These are phyloP conservation scores for Macrophya alboannulata DNA, from an alignment of 2,888 invertebrate species.

Conservation along the genomic window DNA sequence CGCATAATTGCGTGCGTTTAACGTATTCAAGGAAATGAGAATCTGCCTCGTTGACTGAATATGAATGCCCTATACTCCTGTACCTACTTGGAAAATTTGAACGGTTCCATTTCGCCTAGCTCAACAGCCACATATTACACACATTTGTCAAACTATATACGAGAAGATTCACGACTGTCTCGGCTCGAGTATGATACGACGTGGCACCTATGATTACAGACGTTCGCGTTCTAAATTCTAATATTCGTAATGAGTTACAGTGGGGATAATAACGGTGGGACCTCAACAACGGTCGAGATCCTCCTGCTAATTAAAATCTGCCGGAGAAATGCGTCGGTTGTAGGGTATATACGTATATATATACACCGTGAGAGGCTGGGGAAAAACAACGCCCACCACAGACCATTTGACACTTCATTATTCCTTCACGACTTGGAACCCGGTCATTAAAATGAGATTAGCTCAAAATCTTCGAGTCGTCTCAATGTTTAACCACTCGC, in stretches of 20 bases:
- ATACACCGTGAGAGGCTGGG: slow-evolving; percentile 61
- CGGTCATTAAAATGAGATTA: slow-evolving; percentile 80
- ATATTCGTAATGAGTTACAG: slow-evolving; percentile 53
- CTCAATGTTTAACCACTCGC: slow-evolving; percentile 20
- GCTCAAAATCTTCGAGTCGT: slow-evolving; percentile 69
- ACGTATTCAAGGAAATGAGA: background rate
- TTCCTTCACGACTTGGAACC: slow-evolving; percentile 73
- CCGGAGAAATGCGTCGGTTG: slow-evolving; percentile 69
- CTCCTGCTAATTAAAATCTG: slow-evolving; percentile 78
- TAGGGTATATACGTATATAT: slow-evolving; percentile 17
- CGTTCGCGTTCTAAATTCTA: slow-evolving; percentile 49
- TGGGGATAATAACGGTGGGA: slow-evolving; percentile 53
- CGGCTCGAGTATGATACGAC: slow-evolving; percentile 28
- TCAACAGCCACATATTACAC: background rate
- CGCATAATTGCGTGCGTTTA: background rate
- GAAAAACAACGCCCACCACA: slow-evolving; percentile 74
- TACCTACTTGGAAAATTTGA: background rate
- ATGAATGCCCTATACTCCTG: background rate
- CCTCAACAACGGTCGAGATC: slow-evolving; percentile 69
- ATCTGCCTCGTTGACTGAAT: background rate
- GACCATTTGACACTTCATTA: slow-evolving; percentile 80
- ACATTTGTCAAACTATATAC: background rate
- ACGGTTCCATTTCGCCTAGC: background rate
- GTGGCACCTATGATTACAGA: slow-evolving; percentile 48
- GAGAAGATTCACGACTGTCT: slow-evolving; percentile 2